Conservation (phyloP, 2,797 vertebrate genomes). For the Spondyliosoma cantharus region DNA sequence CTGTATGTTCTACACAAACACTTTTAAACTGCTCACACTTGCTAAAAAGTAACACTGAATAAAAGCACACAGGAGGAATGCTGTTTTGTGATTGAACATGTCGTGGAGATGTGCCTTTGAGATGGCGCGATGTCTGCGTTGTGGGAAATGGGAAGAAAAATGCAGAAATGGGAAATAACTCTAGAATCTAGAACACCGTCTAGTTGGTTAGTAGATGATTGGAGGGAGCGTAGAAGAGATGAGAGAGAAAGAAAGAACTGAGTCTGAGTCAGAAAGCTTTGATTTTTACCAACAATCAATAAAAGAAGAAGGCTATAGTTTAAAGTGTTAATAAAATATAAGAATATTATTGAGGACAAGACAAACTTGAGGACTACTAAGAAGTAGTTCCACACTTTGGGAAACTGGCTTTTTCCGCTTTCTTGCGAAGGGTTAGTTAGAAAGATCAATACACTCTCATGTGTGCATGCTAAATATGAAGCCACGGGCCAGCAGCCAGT, state of each 20-base stretch:
- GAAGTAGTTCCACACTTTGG: conserved; percentile 1
- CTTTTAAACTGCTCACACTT: conserved; percentile 20
- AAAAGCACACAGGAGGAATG: conserved; percentile 50
- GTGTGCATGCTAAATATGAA: neutral
- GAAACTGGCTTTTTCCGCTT: neutral
- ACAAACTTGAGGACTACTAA: neutral
- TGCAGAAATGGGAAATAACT: conserved; percentile 7
- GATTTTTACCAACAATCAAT: neutral
- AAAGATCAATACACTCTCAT: neutral
- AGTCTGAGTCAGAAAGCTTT: neutral
- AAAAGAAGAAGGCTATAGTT: neutral
- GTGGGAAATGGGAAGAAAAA: conserved; percentile 23
- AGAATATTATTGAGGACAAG: neutral
- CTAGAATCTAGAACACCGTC: neutral
- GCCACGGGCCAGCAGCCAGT: neutral
- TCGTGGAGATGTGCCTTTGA: conserved; percentile 36
- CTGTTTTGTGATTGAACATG: conserved; percentile 25
- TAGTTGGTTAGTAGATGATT: neutral
- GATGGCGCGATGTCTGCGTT: conserved; percentile 1
- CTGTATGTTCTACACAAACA: conserved; percentile 3
- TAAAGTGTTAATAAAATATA: neutral
- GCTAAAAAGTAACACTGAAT: conserved; percentile 7
- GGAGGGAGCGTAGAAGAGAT: neutral
- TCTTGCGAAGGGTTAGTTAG: neutral
- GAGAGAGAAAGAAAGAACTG: neutral